Percentiles rank a stretch among this genome's conserved stretches.
These are phyloP conservation scores for Amorpha juglandis DNA, from an alignment of 2,888 invertebrate species.

Conservation along the genomic window DNA sequence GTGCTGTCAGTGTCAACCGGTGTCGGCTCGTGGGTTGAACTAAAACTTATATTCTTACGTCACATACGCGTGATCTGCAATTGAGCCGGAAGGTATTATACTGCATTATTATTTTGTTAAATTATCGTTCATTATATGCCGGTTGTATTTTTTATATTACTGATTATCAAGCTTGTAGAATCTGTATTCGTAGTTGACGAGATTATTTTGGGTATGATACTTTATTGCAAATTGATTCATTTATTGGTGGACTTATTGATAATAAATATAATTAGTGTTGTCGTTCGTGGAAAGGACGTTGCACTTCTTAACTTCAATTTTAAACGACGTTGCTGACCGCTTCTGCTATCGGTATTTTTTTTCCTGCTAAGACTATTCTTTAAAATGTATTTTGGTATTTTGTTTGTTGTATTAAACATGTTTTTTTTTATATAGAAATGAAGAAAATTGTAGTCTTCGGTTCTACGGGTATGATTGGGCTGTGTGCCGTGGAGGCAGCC, in stretches of 20 bases:
- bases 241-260: background rate
- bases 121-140: background rate
- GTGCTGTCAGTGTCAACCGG: background rate
- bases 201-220: background rate
- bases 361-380: background rate
- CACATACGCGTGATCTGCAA: background rate
- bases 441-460: constrained; percentile 93
- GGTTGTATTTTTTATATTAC: background rate
- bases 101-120: background rate
- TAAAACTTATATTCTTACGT: constrained; percentile 1
- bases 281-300: background rate
- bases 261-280: background rate
- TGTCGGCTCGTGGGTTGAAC: no score
- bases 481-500: constrained; percentile 90
- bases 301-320: background rate
- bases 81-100: background rate
- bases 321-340: background rate
- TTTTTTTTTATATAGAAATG: constrained; percentile 75
- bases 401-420: constrained; percentile 2
- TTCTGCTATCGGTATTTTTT: background rate
- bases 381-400: no score
- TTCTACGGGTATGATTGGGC: constrained; percentile 92
- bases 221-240: constrained; percentile 10
- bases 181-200: background rate
- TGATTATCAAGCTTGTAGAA: background rate